Conservation (phyloP, 2,888 invertebrate genomes). For the Orchesella flavescens region DNA sequence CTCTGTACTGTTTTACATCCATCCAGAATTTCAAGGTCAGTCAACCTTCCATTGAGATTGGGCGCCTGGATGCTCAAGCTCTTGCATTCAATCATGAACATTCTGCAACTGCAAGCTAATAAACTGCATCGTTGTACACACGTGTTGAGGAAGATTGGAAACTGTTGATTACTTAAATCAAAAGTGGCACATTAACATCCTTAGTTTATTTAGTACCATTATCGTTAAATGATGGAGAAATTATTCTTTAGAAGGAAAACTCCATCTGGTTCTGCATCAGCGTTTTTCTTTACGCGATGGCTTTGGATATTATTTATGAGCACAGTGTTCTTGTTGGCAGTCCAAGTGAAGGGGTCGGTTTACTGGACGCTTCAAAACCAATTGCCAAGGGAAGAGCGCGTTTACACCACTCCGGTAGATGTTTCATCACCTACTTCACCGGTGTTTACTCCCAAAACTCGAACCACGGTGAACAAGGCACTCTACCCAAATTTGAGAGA, state of each 20-base stretch:
- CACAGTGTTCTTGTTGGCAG: neutral
- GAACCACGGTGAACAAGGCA: neutral
- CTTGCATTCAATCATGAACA: no score
- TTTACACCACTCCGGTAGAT: slow-evolving; percentile 25
- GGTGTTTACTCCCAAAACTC: neutral
- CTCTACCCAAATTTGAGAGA: slow-evolving; percentile 26
- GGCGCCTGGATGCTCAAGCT: no score
- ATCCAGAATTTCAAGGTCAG: no score
- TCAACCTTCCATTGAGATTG: no score
- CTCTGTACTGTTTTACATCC: no score
- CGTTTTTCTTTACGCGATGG: neutral
- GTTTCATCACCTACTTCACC: neutral
- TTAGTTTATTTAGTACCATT: no score
- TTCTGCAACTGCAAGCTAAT: no score
- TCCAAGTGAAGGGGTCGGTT: neutral
- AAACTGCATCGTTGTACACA: no score
- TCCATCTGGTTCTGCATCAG: neutral
- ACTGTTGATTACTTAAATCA: no score
- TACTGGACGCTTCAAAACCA: slow-evolving; percentile 19
- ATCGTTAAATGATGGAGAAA: neutral
- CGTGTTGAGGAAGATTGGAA: no score
- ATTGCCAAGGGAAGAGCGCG: slow-evolving; percentile 19
- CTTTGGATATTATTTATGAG: neutral
- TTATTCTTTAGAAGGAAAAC: neutral
- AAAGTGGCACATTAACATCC: no score